Percentiles rank a stretch among this genome's conserved stretches.
Conservation (phyloP, 2,888 invertebrate species). For the Cotesia congregata region DNA sequence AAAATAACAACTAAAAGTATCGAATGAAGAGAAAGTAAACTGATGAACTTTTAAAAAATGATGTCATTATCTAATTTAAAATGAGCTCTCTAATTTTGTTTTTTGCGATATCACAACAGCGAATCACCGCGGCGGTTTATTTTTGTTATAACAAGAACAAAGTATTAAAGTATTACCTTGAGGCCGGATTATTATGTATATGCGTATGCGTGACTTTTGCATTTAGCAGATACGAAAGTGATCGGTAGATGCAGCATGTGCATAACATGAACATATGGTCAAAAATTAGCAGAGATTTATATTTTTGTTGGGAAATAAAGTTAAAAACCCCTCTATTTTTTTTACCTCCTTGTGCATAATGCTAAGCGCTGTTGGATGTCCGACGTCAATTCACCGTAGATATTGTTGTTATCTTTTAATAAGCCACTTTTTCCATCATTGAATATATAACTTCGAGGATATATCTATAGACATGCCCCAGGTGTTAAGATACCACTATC, state of each 20-base stretch:
- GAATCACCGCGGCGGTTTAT: slow-evolving; percentile 6
- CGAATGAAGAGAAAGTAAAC: no score
- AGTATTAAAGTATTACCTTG: slow-evolving; percentile 11
- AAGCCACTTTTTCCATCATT: not conserved
- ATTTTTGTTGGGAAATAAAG: not conserved
- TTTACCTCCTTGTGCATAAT: not conserved
- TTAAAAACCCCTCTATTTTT: not conserved
- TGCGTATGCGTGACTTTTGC: slow-evolving; percentile 59
- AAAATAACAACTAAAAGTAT: no score
- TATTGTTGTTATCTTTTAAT: not conserved
- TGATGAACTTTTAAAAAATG: not conserved
- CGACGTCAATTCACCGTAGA: not conserved
- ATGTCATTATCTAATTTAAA: not conserved
- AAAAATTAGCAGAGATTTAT: slow-evolving; percentile 26
- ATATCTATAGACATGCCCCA: slow-evolving; percentile 25
- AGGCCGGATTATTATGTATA: slow-evolving; percentile 37
- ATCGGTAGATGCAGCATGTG: slow-evolving; percentile 41
- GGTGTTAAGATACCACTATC: slow-evolving; percentile 23
- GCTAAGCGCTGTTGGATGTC: not conserved
- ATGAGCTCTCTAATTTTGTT: slow-evolving; percentile 13
- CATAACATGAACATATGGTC: slow-evolving; percentile 50
- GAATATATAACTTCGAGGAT: not conserved
- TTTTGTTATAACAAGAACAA: slow-evolving; percentile 25
- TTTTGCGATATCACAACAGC: slow-evolving; percentile 2
- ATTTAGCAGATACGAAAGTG: slow-evolving; percentile 53